Evolutionary conservation across 2,113 vertebrate genomes (phyloP).

Genomic region (Onychostoma macrolepis): DNA sequence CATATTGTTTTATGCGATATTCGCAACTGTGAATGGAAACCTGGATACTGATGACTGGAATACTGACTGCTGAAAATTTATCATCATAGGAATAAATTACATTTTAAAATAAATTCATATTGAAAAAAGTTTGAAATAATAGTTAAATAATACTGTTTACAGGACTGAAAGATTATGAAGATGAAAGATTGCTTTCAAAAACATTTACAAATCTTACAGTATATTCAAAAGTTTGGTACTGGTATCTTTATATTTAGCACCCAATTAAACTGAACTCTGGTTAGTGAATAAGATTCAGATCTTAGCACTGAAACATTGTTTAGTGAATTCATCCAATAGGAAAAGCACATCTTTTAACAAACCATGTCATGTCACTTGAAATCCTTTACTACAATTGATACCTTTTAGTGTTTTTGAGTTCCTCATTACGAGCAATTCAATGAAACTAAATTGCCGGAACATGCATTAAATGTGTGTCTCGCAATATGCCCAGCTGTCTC

Average conservation of each 20-base stretch:
- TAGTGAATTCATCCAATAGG: not conserved
- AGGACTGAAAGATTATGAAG: too few relatives aligned
- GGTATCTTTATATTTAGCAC: not conserved
- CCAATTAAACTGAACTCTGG: not conserved
- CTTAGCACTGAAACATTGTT: not conserved
- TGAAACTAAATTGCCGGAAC: slow-evolving; percentile 37
- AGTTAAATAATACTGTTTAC: too few relatives aligned
- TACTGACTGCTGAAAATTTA: too few relatives aligned
- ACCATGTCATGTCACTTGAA: not conserved
- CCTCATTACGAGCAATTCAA: slow-evolving; percentile 38
- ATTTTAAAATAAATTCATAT: too few relatives aligned
- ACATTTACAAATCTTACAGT: too few relatives aligned
- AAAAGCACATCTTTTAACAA: not conserved
- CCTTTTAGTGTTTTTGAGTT: not conserved
- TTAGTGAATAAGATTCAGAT: not conserved
- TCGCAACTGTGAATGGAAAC: too few relatives aligned
- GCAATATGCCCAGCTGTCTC: slow-evolving; percentile 60
- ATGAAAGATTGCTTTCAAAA: too few relatives aligned
- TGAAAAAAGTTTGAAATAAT: too few relatives aligned
- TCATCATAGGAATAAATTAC: too few relatives aligned
- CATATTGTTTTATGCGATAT: too few relatives aligned
- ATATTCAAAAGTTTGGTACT: too few relatives aligned
- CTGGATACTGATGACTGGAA: too few relatives aligned
- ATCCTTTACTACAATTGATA: slow-evolving; percentile 11
- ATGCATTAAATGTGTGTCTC: slow-evolving; percentile 47